phyloP scores from a whole-genome alignment of 2,797 vertebrate genomes.

The Notolepis coatsorum region DNA sequence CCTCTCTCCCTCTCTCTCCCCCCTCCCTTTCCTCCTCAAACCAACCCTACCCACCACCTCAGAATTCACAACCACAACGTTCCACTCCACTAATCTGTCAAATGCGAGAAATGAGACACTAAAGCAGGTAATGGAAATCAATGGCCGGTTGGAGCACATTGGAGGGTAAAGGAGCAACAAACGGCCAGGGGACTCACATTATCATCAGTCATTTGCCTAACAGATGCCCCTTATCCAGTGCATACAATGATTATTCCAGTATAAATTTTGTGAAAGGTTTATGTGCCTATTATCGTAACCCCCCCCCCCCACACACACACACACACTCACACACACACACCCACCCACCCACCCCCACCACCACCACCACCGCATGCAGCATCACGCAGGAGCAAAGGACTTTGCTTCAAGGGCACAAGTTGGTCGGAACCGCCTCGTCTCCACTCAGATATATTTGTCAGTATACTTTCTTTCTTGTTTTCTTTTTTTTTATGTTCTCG shows the following conservation, averaged over 20 bases:
- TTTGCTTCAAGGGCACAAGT: constrained; percentile 2
- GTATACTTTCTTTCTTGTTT: too few relatives aligned
- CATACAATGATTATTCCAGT: constrained; percentile 2
- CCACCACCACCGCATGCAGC: neutral
- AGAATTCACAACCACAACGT: constrained; percentile 7
- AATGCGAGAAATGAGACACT: constrained; percentile 31
- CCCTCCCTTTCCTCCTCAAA: too few relatives aligned
- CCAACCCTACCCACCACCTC: neutral
- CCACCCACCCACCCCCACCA: too few relatives aligned
- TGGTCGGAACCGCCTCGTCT: too few relatives aligned
- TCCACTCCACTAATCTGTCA: constrained; percentile 16
- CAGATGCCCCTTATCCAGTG: constrained; percentile 1
- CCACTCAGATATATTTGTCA: too few relatives aligned
- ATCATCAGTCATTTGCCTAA: constrained; percentile 18
- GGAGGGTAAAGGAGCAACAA: neutral
- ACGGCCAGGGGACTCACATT: neutral
- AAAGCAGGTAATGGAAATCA: constrained; percentile 38
- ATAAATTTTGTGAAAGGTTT: neutral
- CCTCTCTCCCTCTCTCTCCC: neutral
- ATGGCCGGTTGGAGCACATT: constrained; percentile 3
- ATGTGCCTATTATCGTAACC: too few relatives aligned
- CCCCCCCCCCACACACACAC: too few relatives aligned
- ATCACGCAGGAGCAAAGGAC: neutral
- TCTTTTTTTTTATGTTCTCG: too few relatives aligned
- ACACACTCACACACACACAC: too few relatives aligned